Base-by-base conservation (phyloP, 2,113 vertebrate species). In the Epinephelus lanceolatus region DNA sequence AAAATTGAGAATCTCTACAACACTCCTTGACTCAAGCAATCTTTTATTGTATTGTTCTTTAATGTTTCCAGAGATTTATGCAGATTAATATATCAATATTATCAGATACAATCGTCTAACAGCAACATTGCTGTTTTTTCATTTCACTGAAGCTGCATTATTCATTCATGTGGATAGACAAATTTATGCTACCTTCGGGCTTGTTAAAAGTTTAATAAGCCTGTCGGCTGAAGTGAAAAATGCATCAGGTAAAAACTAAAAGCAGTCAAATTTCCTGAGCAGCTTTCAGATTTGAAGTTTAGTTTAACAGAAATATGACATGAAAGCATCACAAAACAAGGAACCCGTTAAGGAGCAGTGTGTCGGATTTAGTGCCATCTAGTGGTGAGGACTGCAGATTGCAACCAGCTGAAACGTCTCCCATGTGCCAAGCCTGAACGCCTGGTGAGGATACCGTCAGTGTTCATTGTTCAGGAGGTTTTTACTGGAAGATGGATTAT, bases 131-230 rank as follows among this genome's bases (percentile, higher is more conserved):
- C 47, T 70, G 30, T 10, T 14, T 77, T 59, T 73, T 68, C n/a
- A 56, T 66, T 68, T 51, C 14, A 30, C 63, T 45, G 37, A 75
- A 69, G 40, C 21, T 40, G 37, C 75, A 76, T 76, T 14, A 67
- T 78, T 78, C 0, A 70, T 71, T 15, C 47, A 13, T 49, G 55
- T 21, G 17, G 30, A 33, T 3, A 14, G 53, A 69, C 78, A 78
- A 17, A 76, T 51, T 42, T 53, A 75, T 49, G 4, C 49, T 33
- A 62, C 70, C 2, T 69, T 76, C 55, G n/a, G 61, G 62, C 47
- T 75, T 63, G 40, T 68, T 84, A 1, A 79, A 81, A 79, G 23
- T 84, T 78, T 78, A 68, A 84, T 60, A 55, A 63, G 25, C 14
- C 33, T 17, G 17, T 61, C 19, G 17, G 11, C 45, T 8, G 3